phyloP scores from a whole-genome alignment of 2,797 vertebrate genomes.

The Pterois miles region DNA sequence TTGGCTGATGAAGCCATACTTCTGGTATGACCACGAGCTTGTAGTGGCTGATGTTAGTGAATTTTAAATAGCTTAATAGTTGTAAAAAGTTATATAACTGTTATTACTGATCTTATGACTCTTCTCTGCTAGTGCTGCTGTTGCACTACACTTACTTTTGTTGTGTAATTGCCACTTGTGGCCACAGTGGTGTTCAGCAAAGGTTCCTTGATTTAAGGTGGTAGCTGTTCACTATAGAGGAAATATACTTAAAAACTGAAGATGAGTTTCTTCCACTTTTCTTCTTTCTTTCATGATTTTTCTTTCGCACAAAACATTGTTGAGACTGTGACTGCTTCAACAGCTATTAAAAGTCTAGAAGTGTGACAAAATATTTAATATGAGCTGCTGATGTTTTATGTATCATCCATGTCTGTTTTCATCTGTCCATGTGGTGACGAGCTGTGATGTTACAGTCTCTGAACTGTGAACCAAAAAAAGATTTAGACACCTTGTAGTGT shows the following conservation, averaged over 20 bases:
- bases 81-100: not conserved
- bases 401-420: constrained; percentile 6
- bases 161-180: not conserved
- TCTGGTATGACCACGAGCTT: not conserved
- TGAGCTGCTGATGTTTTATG: constrained; percentile 8
- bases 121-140: not conserved
- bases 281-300: not conserved
- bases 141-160: not conserved
- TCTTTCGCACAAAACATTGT: not conserved
- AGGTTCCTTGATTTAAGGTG: not conserved
- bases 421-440: not conserved
- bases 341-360: not conserved
- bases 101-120: not conserved
- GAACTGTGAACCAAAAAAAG: constrained; percentile 29
- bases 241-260: not conserved
- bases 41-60: not conserved
- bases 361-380: not conserved
- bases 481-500: constrained; percentile 39
- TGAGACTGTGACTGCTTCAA: not conserved
- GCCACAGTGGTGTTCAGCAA: not conserved
- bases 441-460: constrained; percentile 26
- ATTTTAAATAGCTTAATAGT: not conserved
- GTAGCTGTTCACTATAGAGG: not conserved
- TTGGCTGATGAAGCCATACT: not conserved
- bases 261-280: not conserved